These are phyloP conservation scores for Cairina moschata DNA, from an alignment of 2,113 vertebrate species.

Conservation along the genomic window DNA sequence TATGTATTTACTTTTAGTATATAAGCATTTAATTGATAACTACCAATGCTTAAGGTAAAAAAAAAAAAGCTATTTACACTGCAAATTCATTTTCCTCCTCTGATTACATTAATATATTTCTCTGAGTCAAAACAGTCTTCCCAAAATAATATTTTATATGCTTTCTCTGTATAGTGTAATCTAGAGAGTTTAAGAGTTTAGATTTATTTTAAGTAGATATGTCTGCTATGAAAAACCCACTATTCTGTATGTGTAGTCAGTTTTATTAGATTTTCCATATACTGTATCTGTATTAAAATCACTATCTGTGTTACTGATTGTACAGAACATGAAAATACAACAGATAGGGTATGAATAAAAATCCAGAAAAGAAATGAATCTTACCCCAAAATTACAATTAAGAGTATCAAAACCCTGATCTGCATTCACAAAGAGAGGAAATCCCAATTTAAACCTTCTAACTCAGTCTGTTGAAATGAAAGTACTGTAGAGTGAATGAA, in stretches of 20 bases:
- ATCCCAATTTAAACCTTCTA: neutral
- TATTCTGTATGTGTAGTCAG: neutral
- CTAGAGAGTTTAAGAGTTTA: neutral
- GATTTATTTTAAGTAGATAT: neutral
- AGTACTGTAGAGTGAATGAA: neutral
- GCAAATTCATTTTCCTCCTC: neutral
- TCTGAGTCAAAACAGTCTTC: neutral
- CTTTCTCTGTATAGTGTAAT: neutral
- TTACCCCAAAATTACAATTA: neutral
- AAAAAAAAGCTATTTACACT: neutral
- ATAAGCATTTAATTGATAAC: neutral
- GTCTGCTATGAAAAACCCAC: neutral
- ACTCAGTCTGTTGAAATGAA: neutral
- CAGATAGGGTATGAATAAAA: slow-evolving; percentile 12
- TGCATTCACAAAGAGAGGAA: neutral
- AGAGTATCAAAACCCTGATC: neutral
- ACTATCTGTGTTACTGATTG: neutral
- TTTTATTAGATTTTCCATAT: slow-evolving; percentile 10
- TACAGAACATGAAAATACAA: neutral
- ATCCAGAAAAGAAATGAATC: slow-evolving; percentile 37
- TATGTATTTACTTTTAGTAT: neutral
- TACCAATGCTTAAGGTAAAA: neutral
- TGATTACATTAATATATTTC: neutral
- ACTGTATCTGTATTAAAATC: slow-evolving; percentile 52
- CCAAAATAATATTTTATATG: neutral